Percentiles rank a stretch among this genome's conserved stretches.
phyloP scores from a whole-genome alignment of 2,888 invertebrate species.

The Phania funesta region DNA sequence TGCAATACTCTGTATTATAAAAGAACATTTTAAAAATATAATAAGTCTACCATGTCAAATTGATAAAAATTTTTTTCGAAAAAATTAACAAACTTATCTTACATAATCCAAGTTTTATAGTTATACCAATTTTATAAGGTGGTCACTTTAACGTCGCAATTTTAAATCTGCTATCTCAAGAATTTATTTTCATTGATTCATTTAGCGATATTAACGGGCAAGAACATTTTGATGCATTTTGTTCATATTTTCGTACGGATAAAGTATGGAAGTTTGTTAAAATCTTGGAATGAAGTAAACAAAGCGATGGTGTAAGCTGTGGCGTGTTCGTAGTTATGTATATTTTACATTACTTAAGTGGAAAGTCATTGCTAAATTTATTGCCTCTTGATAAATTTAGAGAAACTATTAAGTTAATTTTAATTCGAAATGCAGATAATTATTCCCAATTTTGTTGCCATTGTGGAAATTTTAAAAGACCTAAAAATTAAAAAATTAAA shows the following conservation, averaged over 20 bases:
- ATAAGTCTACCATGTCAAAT: too few species aligned
- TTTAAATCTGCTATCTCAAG: background rate
- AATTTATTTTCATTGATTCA: too few species aligned
- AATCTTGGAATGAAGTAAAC: background rate
- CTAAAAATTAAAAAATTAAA: background rate
- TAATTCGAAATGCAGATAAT: too few species aligned
- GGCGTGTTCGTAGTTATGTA: too few species aligned
- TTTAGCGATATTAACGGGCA: too few species aligned
- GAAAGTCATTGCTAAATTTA: too few species aligned
- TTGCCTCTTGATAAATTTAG: too few species aligned
- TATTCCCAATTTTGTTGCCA: too few species aligned
- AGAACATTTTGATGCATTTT: too few species aligned
- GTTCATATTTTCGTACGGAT: background rate
- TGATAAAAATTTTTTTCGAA: background rate
- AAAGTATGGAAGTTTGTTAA: background rate
- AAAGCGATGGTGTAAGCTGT: constrained; percentile 6
- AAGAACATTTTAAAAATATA: constrained; percentile 7
- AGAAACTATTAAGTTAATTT: too few species aligned
- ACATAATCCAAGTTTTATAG: background rate
- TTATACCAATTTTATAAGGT: constrained; percentile 15
- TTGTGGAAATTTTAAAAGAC: background rate
- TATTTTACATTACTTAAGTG: too few species aligned
- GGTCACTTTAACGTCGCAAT: background rate
- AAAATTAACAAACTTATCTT: background rate
- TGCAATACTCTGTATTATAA: too few species aligned